Conservation (phyloP, 2,888 invertebrate genomes). For the Patella caerulea region DNA sequence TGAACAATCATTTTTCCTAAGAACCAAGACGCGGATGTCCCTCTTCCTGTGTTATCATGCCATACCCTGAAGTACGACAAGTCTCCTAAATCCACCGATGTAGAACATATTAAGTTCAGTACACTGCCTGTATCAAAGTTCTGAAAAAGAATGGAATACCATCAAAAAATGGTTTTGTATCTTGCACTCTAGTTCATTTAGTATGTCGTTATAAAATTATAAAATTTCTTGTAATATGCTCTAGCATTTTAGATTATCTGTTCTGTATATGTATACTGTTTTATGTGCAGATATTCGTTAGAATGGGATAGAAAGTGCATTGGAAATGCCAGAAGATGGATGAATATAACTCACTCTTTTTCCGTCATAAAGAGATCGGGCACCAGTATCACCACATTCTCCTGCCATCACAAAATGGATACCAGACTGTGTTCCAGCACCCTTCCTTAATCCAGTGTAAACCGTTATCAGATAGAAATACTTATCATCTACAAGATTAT, state of each 20-base stretch:
- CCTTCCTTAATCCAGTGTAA: slow-evolving; percentile 59
- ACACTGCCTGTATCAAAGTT: slow-evolving; percentile 55
- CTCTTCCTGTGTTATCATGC: slow-evolving; percentile 72
- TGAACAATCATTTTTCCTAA: slow-evolving; percentile 68
- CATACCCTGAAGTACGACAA: slow-evolving; percentile 65
- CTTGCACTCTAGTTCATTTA: not conserved
- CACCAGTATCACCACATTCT: slow-evolving; percentile 61
- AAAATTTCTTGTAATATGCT: too few relatives aligned
- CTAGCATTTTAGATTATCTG: too few relatives aligned
- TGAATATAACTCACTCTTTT: slow-evolving; percentile 39
- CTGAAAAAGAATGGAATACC: slow-evolving; percentile 27
- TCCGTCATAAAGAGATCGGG: slow-evolving; percentile 60
- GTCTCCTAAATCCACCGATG: slow-evolving; percentile 65
- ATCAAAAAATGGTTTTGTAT: not conserved
- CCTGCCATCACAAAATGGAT: slow-evolving; percentile 63
- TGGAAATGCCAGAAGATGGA: not conserved
- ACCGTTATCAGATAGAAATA: slow-evolving; percentile 64
- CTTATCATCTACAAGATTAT: slow-evolving; percentile 59
- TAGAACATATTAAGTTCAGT: slow-evolving; percentile 56
- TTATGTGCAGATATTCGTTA: not conserved
- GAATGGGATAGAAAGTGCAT: not conserved
- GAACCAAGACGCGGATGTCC: slow-evolving; percentile 69
- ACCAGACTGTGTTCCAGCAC: slow-evolving; percentile 58
- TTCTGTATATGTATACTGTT: not conserved
- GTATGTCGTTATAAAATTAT: too few relatives aligned